phyloP scores from a whole-genome alignment of 1,140 invertebrate species.

The Ladona fulva region DNA sequence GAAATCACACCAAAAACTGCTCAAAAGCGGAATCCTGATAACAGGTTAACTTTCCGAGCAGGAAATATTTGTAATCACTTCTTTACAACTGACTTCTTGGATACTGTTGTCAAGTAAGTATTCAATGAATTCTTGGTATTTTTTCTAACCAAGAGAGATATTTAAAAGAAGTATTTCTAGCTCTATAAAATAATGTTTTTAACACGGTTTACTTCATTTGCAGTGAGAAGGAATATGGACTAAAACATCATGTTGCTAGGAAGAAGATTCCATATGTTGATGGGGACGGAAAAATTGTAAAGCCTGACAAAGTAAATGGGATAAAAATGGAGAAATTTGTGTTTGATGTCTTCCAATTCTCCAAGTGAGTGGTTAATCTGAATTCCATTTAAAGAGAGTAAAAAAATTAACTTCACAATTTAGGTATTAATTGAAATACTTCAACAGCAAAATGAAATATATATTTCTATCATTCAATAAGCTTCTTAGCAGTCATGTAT shows the following conservation, averaged over 20 bases:
- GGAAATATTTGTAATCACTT: constrained; percentile 99
- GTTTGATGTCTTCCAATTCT: constrained; percentile 95
- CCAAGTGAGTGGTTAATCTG: constrained; percentile 39
- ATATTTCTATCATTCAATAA: too few species aligned
- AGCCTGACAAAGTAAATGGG: constrained; percentile 80
- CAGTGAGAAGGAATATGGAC: constrained; percentile 48
- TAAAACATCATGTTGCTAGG: constrained; percentile 91
- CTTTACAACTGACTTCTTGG: constrained; percentile 81
- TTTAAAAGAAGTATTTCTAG: not conserved
- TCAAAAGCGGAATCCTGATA: constrained; percentile 66
- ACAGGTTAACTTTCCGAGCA: constrained; percentile 78
- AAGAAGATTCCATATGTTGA: constrained; percentile 93
- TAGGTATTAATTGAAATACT: too few species aligned
- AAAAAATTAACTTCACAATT: too few species aligned
- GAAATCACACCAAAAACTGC: constrained; percentile 86
- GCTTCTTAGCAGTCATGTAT: too few species aligned
- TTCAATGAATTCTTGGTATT: not conserved
- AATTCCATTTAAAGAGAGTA: too few species aligned
- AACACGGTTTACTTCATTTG: not conserved
- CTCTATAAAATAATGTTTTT: too few species aligned
- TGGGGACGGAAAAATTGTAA: constrained; percentile 55
- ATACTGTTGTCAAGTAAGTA: constrained; percentile 42
- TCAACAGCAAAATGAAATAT: too few species aligned
- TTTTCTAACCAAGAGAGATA: too few species aligned
- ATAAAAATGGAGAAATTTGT: constrained; percentile 99